A percentile compares a stretch with the other conserved stretches of the same genome.
Conservation (phyloP, 2,888 invertebrate species). For the Fragum sueziense region DNA sequence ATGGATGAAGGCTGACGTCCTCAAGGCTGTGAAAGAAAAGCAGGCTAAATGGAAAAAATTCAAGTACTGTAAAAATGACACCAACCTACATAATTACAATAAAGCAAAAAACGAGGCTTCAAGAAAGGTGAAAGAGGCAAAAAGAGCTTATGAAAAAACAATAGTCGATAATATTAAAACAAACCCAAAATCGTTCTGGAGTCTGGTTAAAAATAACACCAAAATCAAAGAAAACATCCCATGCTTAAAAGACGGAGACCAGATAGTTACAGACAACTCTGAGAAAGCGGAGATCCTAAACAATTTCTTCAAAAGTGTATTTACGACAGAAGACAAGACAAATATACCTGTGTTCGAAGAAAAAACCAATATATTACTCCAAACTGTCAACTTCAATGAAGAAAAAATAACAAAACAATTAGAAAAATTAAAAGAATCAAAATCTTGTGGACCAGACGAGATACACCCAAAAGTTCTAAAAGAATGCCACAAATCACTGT, state of each 20-base stretch:
- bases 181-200: slow-evolving; percentile 7
- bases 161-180: background rate
- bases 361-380: background rate
- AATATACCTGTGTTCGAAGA: background rate
- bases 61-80: background rate
- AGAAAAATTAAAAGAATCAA: background rate
- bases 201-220: background rate
- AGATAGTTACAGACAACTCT: background rate
- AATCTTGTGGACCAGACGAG: background rate
- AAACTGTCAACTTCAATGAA: background rate
- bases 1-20: background rate
- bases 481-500: background rate
- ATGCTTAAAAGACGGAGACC: background rate
- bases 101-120: background rate
- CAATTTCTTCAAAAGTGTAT: background rate
- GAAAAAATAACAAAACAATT: background rate
- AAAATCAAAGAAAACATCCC: background rate
- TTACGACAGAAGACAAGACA: background rate
- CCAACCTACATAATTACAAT: background rate
- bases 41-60: background rate
- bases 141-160: background rate
- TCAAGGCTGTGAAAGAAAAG: slow-evolving; percentile 3
- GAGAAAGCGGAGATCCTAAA: slow-evolving; percentile 8
- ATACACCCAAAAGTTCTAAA: background rate
- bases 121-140: background rate